Evolutionary conservation across 2,113 vertebrate genomes (phyloP), one percentile per base, ranked within the genome.

Genomic region (Fregata magnificens): DNA sequence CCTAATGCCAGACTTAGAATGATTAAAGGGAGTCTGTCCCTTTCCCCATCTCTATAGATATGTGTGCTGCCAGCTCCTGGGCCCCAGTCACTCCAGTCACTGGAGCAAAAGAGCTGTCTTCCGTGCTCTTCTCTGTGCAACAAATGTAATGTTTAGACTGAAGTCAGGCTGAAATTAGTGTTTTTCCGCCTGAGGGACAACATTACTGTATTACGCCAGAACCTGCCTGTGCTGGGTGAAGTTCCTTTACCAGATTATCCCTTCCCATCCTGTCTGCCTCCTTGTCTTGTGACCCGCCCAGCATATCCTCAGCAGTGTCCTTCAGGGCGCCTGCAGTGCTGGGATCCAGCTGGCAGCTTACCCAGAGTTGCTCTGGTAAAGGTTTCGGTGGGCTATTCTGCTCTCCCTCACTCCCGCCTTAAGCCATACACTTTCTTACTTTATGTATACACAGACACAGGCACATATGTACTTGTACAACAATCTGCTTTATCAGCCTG

Each of bases 401-500:
- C 47, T 84, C 49, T 61, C 73, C 78, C 50, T 80, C 2, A 0
- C 40, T 87, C 66, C 40, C 22, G 32, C 44, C 34, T 82, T 53
- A 65, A 80, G 66, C 66, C 49, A 15, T 29, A 44, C 0, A 0
- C 36, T 76, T 80, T 80, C 70, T 61, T 56, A 34, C 52, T 56
- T 61, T 13, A 34, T 36, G 15, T 52, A 18, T 10, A 79, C 81
- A 61, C 47, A 82, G 44, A 29, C 47, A 38, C 14, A 36, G 56
- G 18, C 86, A 59, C 56, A 18, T 36, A 22, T 42, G 55, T n/a
- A 49, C 40, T 66, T 85, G 63, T 34, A 49, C 71, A 77, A 56
- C 86, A 80, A 78, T 86, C 74, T 72, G 63, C 91, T 96, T 91
- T 78, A 90, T 96, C 95, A 93, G 69, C 62, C 76, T 31, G 55